Evolutionary conservation across 2,888 invertebrate genomes (phyloP), one percentile per base, ranked within the genome.

Genomic region (Folsomia candida): DNA sequence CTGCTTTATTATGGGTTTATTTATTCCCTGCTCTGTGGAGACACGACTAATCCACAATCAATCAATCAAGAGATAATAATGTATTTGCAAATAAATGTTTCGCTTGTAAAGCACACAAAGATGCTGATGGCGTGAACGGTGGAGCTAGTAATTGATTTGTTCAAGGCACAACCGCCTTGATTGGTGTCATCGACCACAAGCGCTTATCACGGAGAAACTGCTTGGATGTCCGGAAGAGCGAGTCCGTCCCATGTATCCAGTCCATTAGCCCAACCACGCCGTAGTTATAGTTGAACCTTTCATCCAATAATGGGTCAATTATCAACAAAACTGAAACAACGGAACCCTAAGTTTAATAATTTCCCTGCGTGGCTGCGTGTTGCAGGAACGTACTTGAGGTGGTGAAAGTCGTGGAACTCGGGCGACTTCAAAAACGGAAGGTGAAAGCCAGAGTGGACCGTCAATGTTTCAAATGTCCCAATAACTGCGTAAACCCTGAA

Each of bases 181-280:
- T 20, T 22, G 71, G 71, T 11, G 71, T 71, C 11, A 24, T 18
- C 6, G 29, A 67, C 71, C 71, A 71, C 54, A 68, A 25, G 22
- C 58, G 27, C 20, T 67, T 86, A 82, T 92, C 91, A 24, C 92
- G 87, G 47, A 87, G 83, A 81, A 89, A 91, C 27, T 88, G 88
- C 77, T 88, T 87, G 2, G 90, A 89, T 75, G 87, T 87, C 22
- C 91, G 87, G 83, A 93, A 93, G 80, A 88, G 85, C 0, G 87
- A 87, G 81, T 93, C 92, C 0, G 93, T 93, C 37, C 92, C 92
- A 82, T 93, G 93, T 4, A 93, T 83, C 62, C 91, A 88, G 82
- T 93, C 93, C 80, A 93, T 83, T 0, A 93, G 87, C 0, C 93
- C 93, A 74, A 93, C 84, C 1, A 92, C 91, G 1, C 93, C 93